Evolutionary conservation across 2,888 invertebrate genomes (phyloP), one percentile per base, ranked within the genome.

Genomic region (Apodemia hepburni): DNA sequence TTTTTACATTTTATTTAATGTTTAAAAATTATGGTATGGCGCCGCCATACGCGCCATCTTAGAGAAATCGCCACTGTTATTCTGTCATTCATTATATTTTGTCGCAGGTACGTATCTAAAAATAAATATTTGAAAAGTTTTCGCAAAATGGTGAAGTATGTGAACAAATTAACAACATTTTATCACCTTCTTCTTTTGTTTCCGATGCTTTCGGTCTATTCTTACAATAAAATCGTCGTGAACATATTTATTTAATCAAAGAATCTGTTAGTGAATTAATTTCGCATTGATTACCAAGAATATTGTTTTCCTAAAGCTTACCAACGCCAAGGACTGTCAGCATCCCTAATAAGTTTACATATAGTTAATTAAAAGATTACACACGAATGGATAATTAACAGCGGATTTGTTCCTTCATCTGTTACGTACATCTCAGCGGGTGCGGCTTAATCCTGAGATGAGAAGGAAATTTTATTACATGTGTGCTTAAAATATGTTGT

Each of bases 361-460:
- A 81, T 78, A 82, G 81, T 81, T 86, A 87, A 87, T 87, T 88
- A 87, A 87, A 86, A 85, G 85, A 87, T 87, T 87, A 86, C 86
- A 85, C 85, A 79, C 80, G 84, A 84, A 82, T 79, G 79, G 82
- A 75, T 86, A 85, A 87, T 88, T 87, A 85, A 83, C 81, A 75
- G 73, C 71, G 81, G 82, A 85, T 87, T 84, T 84, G 82, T 81
- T 79, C 81, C 74, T 80, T 82, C 84, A 77, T 82, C 81, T 84
- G 80, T 78, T 79, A 82, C 76, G 73, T 73, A 77, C 77, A 74
- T 74, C 73, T 75, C 70, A 71, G 66, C 65, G 68, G 42, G 54
- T 54, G 27, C 67, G 68, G 63, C 70, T 69, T 72, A 76, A 75
- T 74, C 74, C 66, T 65, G 66, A 67, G 67, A 71, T 15, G 42